These are phyloP conservation scores for Drosophila repleta DNA, from an alignment of 1,140 invertebrate species.

Conservation along the genomic window DNA sequence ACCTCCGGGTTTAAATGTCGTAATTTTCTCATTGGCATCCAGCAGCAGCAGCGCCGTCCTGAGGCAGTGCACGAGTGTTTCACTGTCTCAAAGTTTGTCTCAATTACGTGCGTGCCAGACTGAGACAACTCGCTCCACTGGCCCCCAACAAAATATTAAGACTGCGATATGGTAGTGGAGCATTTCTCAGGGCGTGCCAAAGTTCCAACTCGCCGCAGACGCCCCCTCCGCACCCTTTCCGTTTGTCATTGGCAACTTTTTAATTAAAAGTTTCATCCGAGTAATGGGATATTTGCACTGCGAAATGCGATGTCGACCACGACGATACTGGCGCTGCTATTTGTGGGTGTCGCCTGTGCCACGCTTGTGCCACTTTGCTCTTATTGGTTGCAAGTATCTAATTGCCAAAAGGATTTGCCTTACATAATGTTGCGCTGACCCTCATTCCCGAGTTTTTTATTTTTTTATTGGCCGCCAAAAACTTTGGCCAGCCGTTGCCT, in stretches of 20 bases:
- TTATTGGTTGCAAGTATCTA: constrained; percentile 70
- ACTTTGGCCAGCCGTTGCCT: constrained; percentile 57
- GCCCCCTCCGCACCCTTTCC: constrained; percentile 23
- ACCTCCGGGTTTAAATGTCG: constrained; percentile 79
- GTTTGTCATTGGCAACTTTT: constrained; percentile 80
- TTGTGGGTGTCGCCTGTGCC: constrained; percentile 53
- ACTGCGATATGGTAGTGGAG: constrained; percentile 38
- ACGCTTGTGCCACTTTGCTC: constrained; percentile 20
- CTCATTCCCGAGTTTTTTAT: constrained; percentile 3
- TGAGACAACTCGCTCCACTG: constrained; percentile 49
- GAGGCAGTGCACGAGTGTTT: constrained; percentile 69
- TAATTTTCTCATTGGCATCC: constrained; percentile 76
- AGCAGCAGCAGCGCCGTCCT: constrained; percentile 10
- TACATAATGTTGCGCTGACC: constrained; percentile 67
- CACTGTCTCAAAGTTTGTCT: constrained; percentile 80
- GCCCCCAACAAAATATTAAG: constrained; percentile 63
- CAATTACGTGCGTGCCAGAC: constrained; percentile 80
- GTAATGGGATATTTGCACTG: constrained; percentile 82
- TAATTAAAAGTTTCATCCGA: constrained; percentile 82
- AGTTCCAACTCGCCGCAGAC: constrained; percentile 23
- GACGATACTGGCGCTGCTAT: constrained; percentile 68
- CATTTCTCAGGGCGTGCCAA: constrained; percentile 41
- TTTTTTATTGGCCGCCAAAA: constrained; percentile 53
- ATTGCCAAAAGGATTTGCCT: constrained; percentile 80
- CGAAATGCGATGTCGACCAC: constrained; percentile 65